phyloP scores from a whole-genome alignment of 1,140 invertebrate species.

The Nephila pilipes region DNA sequence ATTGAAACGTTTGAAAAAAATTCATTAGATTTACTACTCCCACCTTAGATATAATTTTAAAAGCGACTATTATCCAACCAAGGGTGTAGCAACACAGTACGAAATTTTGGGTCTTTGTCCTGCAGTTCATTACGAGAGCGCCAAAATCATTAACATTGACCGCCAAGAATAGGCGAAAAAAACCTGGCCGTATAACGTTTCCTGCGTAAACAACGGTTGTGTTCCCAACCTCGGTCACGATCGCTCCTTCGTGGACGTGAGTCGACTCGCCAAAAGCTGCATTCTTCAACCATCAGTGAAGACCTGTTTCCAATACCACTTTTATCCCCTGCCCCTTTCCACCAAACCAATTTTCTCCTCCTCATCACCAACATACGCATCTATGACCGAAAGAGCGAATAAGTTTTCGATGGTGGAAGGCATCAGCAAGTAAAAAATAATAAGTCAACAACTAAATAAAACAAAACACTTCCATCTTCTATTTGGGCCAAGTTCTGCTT shows the following conservation, averaged over 20 bases:
- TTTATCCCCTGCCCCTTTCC: not conserved
- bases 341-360: constrained; percentile 37
- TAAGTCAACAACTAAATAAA: not conserved
- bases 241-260: constrained; percentile 18
- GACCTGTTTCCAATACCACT: constrained; percentile 64
- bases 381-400: constrained; percentile 1
- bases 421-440: not conserved
- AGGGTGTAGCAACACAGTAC: not conserved
- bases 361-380: not conserved
- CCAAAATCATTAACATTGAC: constrained; percentile 39
- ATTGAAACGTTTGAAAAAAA: too few species aligned
- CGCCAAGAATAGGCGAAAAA: not conserved
- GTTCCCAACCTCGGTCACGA: constrained; percentile 42
- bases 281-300: constrained; percentile 13
- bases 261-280: constrained; percentile 6
- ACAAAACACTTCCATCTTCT: not conserved
- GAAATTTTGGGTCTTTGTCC: constrained; percentile 16
- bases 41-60: too few species aligned
- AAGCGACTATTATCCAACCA: too few species aligned
- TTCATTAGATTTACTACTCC: too few species aligned
- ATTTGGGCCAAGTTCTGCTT: constrained; percentile 56
- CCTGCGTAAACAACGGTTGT: constrained; percentile 48
- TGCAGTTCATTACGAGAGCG: constrained; percentile 4
- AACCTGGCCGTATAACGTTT: not conserved
- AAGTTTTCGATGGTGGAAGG: not conserved